Evolutionary conservation across 1,140 invertebrate species (phyloP).

Genomic region (Drosophila leontia): DNA sequence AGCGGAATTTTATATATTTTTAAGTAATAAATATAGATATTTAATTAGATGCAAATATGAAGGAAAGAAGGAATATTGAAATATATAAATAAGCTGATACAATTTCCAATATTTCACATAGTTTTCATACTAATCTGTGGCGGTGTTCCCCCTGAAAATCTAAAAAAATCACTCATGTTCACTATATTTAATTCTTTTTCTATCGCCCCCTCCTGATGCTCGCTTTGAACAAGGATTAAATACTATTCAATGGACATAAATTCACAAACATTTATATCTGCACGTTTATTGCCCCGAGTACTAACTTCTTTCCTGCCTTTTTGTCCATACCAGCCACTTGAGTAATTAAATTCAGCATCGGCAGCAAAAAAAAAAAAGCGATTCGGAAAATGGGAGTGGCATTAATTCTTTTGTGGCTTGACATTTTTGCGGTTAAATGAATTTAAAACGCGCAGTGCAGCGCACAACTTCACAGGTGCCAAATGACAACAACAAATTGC

Average conservation of each 20-base stretch:
- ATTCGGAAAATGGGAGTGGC: constrained; percentile 63
- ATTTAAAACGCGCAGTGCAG: constrained; percentile 71
- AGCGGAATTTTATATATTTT: too few relatives aligned
- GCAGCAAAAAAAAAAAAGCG: constrained; percentile 3
- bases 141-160: not conserved
- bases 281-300: not conserved
- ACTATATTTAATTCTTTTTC: not conserved
- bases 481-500: constrained; percentile 82
- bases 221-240: constrained; percentile 34
- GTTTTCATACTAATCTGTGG: not conserved
- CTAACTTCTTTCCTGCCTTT: constrained; percentile 36
- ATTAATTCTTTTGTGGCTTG: constrained; percentile 81
- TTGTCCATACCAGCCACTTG: constrained; percentile 61
- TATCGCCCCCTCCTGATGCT: not conserved
- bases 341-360: constrained; percentile 78
- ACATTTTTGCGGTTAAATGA: constrained; percentile 83
- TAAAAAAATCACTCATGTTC: not conserved
- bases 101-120: too few relatives aligned
- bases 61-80: too few relatives aligned
- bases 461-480: constrained; percentile 68
- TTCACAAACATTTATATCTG: constrained; percentile 22
- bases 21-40: too few relatives aligned
- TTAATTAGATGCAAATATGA: too few relatives aligned
- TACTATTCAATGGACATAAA: constrained; percentile 52
- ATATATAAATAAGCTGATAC: too few relatives aligned